Percentiles rank a stretch among this genome's conserved stretches.
Conservation (phyloP, 2,113 vertebrate genomes). For the Suricata suricatta region DNA sequence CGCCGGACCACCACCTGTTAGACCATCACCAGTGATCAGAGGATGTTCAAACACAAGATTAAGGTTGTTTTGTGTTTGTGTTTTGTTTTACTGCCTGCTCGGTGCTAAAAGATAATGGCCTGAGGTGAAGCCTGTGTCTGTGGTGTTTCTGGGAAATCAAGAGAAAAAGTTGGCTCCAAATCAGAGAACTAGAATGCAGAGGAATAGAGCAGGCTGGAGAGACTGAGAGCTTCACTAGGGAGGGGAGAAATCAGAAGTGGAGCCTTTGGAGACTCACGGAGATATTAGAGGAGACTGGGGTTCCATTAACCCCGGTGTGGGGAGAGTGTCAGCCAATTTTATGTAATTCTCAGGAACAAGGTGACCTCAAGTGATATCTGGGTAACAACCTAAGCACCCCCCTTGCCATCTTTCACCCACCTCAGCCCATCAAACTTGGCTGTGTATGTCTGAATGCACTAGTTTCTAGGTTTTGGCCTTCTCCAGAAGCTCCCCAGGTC, state of each 20-base stretch:
- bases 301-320: background rate
- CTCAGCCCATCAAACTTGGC: background rate
- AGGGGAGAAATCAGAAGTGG: background rate
- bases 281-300: background rate
- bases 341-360: background rate
- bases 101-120: background rate
- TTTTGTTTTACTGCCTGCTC: background rate
- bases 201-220: background rate
- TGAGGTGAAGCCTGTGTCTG: background rate
- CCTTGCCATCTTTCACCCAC: background rate
- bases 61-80: background rate
- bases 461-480: background rate
- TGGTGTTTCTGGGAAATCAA: background rate
- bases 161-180: background rate
- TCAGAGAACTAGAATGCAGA: background rate
- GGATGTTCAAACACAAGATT: background rate
- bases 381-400: background rate
- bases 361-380: background rate
- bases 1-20: fast-evolving
- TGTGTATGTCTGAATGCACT: background rate
- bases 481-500: background rate
- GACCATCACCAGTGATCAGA: background rate
- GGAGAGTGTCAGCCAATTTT: background rate
- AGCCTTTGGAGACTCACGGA: background rate
- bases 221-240: background rate